Percentiles rank a stretch among this genome's conserved stretches.
Conservation (phyloP, 1,140 invertebrate species). For the Potamilus streckersoni region DNA sequence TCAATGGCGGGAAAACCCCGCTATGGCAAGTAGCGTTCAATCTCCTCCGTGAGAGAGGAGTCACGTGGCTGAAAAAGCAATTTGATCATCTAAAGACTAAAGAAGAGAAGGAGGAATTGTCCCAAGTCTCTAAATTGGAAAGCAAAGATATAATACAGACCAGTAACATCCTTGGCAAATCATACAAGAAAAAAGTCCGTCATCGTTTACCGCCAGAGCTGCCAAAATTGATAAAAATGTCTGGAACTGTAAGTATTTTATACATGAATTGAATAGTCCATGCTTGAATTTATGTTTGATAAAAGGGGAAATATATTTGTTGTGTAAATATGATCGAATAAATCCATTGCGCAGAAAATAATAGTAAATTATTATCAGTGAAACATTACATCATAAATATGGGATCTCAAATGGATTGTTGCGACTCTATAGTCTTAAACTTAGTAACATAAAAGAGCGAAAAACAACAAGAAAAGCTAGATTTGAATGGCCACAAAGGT, state of each 20-base stretch:
- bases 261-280: not conserved
- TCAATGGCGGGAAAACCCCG: constrained; percentile 37
- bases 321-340: too few species aligned
- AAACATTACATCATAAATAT: too few species aligned
- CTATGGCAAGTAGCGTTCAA: constrained; percentile 34
- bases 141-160: constrained; percentile 1
- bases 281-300: too few species aligned
- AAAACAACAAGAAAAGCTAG: too few species aligned
- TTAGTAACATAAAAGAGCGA: too few species aligned
- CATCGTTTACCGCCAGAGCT: constrained; percentile 39
- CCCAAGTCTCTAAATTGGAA: not conserved
- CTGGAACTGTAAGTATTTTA: constrained; percentile 32
- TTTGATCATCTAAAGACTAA: constrained; percentile 26
- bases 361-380: too few species aligned
- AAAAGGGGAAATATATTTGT: too few species aligned
- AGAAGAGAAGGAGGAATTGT: constrained; percentile 2
- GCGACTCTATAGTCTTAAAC: too few species aligned
- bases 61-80: constrained; percentile 29
- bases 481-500: too few species aligned
- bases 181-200: constrained; percentile 41
- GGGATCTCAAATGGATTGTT: too few species aligned
- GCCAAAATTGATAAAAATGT: constrained; percentile 43
- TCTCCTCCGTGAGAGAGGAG: constrained; percentile 23
- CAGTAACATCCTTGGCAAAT: constrained; percentile 47
- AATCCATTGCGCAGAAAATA: too few species aligned